These are phyloP conservation scores for Ptychadena robeensis DNA, from an alignment of 2,797 vertebrate genomes.

Conservation along the genomic window DNA sequence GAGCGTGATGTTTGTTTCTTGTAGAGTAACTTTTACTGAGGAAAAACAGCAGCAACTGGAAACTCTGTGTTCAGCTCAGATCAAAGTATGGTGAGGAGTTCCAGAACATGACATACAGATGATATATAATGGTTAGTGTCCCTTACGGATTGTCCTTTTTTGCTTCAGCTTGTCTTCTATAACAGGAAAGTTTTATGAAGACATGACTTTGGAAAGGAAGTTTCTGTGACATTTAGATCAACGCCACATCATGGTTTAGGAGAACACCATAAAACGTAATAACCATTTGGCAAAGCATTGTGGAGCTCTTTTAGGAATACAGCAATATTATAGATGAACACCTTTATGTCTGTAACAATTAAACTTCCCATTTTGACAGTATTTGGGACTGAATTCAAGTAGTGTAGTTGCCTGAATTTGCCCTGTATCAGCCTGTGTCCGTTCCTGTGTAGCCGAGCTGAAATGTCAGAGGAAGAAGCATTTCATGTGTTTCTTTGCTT, in stretches of 20 bases:
- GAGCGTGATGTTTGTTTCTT: conserved; percentile 31
- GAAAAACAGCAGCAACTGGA: neutral
- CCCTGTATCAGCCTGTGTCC: neutral
- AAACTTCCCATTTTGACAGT: neutral
- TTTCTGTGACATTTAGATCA: conserved; percentile 47
- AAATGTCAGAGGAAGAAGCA: neutral
- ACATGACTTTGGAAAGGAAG: conserved; percentile 35
- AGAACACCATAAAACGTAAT: conserved; percentile 46
- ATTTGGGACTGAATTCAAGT: neutral
- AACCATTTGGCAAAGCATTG: conserved; percentile 8
- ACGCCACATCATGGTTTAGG: conserved; percentile 35
- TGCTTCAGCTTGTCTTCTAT: conserved; percentile 22
- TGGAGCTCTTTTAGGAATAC: conserved; percentile 9
- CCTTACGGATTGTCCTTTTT: conserved; percentile 45
- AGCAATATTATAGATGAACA: neutral
- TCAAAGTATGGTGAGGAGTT: conserved; percentile 32
- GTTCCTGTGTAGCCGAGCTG: neutral
- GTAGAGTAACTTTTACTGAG: neutral
- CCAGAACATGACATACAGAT: conserved; percentile 26
- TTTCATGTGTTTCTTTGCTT: too few relatives aligned
- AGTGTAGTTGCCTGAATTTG: neutral
- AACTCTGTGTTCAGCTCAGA: conserved; percentile 16
- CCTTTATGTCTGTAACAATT: neutral
- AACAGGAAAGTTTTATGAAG: conserved; percentile 47
- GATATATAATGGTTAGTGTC: conserved; percentile 30